phyloP scores from a whole-genome alignment of 1,140 invertebrate species.

The Panagrolaimus sp. region DNA sequence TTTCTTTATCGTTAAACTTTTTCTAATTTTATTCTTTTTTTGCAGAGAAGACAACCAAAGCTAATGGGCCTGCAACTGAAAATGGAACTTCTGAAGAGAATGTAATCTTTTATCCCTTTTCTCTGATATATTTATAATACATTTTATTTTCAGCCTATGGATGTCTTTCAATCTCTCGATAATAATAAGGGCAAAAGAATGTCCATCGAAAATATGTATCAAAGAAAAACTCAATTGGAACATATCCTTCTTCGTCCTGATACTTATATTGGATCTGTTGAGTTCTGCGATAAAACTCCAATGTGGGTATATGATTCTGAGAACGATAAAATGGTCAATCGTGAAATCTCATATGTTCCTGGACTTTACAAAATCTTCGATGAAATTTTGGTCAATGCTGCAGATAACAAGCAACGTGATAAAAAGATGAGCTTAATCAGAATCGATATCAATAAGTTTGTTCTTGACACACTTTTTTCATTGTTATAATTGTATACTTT shows the following conservation, averaged over 20 bases:
- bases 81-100: too few species aligned
- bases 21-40: too few species aligned
- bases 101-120: too few species aligned
- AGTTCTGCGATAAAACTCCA: conserved; percentile 63
- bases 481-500: conserved; percentile 10
- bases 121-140: too few species aligned
- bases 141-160: too few species aligned
- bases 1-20: too few species aligned
- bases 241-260: conserved; percentile 95
- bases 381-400: conserved; percentile 96
- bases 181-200: conserved; percentile 18
- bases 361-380: conserved; percentile 99
- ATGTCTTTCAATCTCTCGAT: conserved; percentile 22
- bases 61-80: too few species aligned
- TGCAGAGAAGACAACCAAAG: too few species aligned
- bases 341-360: conserved; percentile 87
- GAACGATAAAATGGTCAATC: conserved; percentile 73
- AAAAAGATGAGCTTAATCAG: conserved; percentile 87
- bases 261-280: conserved; percentile 94
- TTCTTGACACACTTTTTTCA: conserved; percentile 38
- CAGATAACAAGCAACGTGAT: conserved; percentile 97
- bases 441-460: conserved; percentile 86
- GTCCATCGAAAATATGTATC: conserved; percentile 92
- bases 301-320: conserved; percentile 91
- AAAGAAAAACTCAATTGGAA: conserved; percentile 95